Evolutionary conservation across 2,113 vertebrate species (phyloP), one percentile per base, ranked within the genome.

Genomic region (Pomatostomus ruficeps): DNA sequence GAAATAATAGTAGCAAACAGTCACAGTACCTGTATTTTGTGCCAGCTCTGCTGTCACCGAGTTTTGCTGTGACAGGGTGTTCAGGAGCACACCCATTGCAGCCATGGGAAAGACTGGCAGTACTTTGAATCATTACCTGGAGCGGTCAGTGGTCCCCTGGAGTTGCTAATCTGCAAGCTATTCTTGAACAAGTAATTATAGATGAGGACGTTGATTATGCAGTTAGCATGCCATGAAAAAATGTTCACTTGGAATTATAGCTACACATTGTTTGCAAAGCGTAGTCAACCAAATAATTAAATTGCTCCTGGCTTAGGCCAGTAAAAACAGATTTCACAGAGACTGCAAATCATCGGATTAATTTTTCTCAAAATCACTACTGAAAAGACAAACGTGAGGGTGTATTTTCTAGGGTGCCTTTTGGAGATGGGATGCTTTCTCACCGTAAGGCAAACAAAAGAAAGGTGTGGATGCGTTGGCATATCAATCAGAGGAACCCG

Each of bases 211-310:
- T 38, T 88, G 81, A 85, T 87, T 72, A 33, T 22, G 42, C 68
- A 65, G 48, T 52, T 80, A 83, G 36, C 19, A 20, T 59, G 51
- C 71, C 71, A 51, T 61, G 8, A 48, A 62, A 33, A 55, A 43
- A 26, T 4, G 33, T 59, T 79, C 6, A 0, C 51, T 73, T 58
- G 67, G 63, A 93, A 86, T 79, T 76, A 79, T 66, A 83, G n/a
- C 46, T 66, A 22, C 63, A 38, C 42, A 3, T 70, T 73, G 55
- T 89, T 94, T 45, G 74, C 2, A 0, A 61, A 76, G 85, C 1
- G 23, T 82, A 76, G 78, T 73, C 91, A 93, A 91, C 45, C 85
- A 73, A 85, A 80, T 88, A 85, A 94, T 91, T 82, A 66, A 90
- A 88, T 46, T 58, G 71, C 68, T 93, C 11, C 71, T 76, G 85